Conservation (phyloP, 1,140 invertebrate species). For the Anastrepha obliqua region DNA sequence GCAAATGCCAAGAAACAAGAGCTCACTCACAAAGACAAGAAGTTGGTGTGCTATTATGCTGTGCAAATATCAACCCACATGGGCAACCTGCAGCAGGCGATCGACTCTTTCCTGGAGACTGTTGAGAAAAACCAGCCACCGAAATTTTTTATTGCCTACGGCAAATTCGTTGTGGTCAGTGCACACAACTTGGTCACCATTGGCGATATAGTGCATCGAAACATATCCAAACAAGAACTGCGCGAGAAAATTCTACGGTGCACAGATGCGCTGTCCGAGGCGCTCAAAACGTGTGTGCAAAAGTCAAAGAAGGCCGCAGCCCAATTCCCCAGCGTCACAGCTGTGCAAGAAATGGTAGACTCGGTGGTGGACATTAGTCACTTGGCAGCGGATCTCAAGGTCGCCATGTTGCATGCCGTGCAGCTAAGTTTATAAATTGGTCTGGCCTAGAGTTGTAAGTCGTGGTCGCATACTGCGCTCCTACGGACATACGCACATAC, state of each 20-base stretch:
- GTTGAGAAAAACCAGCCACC: slow-evolving; percentile 95
- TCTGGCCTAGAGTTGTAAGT: background rate
- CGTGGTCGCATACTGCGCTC: background rate
- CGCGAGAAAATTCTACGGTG: slow-evolving; percentile 84
- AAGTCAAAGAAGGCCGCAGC: slow-evolving; percentile 93
- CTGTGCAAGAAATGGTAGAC: slow-evolving; percentile 95
- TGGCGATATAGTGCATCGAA: slow-evolving; percentile 91
- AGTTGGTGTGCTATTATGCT: slow-evolving; percentile 90
- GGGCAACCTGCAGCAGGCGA: slow-evolving; percentile 88
- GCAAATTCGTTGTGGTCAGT: slow-evolving; percentile 94
- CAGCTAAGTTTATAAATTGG: slow-evolving; percentile 61
- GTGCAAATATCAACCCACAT: slow-evolving; percentile 89
- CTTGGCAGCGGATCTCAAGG: slow-evolving; percentile 84
- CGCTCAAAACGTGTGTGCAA: slow-evolving; percentile 86
- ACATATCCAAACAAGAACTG: slow-evolving; percentile 83
- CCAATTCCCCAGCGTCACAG: slow-evolving; percentile 91
- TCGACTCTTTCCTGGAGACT: slow-evolving; percentile 92
- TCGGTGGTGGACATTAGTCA: slow-evolving; percentile 88
- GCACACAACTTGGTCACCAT: slow-evolving; percentile 95
- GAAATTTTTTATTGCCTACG: slow-evolving; percentile 93
- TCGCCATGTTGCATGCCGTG: slow-evolving; percentile 78
- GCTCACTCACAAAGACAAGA: slow-evolving; percentile 86
- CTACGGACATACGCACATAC: background rate
- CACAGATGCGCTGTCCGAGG: slow-evolving; percentile 89
- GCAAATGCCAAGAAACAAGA: slow-evolving; percentile 71